Base-by-base conservation (phyloP, 2,113 vertebrate genomes). In the Amblyornis subalaris region DNA sequence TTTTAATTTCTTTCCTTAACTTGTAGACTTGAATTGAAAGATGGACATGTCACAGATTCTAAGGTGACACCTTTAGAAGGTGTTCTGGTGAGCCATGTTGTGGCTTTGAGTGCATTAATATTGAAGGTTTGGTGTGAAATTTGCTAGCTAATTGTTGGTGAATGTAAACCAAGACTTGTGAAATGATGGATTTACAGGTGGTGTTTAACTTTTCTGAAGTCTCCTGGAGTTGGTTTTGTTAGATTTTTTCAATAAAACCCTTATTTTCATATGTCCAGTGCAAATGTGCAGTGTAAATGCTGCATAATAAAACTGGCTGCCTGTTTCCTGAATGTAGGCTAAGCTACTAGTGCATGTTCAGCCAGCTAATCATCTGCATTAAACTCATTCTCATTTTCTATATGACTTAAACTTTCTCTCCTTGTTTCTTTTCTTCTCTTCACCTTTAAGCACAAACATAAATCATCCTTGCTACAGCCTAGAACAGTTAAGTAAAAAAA, bases 381-480 rank as follows among this genome's bases (percentile, higher is more conserved):
- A 97, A 98, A 97, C 97, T 98, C 98, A 98, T 98, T 98, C 98
- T 98, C 98, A 98, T 99, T 98, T 98, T 98, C 98, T 99, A 82
- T 98, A 98, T 98, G 99, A 99, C 98, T 98, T 99, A 98, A 99
- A 99, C 98, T 99, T 98, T 99, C 98, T 99, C 98, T 99, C 98
- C 98, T 98, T 98, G 98, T 99, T 99, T 99, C 98, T 98, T 99
- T 98, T 98, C 95, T 98, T 98, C 96, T 98, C 91, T 98, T 98
- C 99, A 98, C 98, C 98, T 98, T 99, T 99, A 99, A 99, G 99
- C 99, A 99, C 99, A 99, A 99, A 99, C 98, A 99, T 99, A 99
- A 99, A 99, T 98, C 99, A 99, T 99, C 99, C 99, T 99, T 99
- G 99, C 99, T 99, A 99, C 99, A 99, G 99, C 98, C 99, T 99